phyloP scores from a whole-genome alignment of 1,140 invertebrate genomes.

The Bradynema listronoti region DNA sequence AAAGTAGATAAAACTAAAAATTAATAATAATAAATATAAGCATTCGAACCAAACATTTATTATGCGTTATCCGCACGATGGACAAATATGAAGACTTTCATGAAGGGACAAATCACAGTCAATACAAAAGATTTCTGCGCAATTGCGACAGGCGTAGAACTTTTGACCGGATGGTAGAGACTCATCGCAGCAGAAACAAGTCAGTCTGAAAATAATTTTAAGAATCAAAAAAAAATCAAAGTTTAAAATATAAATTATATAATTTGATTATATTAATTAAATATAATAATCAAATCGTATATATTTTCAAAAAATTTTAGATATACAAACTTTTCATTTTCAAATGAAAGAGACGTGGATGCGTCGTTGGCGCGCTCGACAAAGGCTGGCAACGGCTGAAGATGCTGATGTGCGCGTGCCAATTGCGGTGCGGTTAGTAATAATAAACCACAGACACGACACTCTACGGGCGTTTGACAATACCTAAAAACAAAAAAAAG shows the following conservation, averaged over 20 bases:
- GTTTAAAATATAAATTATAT: not conserved
- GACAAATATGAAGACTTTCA: slow-evolving; percentile 31
- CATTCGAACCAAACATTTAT: too few species aligned
- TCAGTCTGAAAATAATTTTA: not conserved
- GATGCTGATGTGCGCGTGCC: slow-evolving; percentile 29
- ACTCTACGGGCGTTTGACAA: slow-evolving; percentile 28
- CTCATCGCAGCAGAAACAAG: slow-evolving; percentile 26
- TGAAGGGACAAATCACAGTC: slow-evolving; percentile 31
- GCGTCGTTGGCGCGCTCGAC: not conserved
- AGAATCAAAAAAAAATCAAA: not conserved
- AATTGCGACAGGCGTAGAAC: slow-evolving; percentile 18
- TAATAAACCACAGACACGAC: slow-evolving; percentile 25
- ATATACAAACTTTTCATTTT: not conserved
- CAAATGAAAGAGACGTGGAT: slow-evolving; percentile 3
- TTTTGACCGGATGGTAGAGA: slow-evolving; percentile 1
- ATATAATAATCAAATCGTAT: too few species aligned
- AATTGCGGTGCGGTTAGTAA: slow-evolving; percentile 31
- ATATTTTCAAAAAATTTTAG: slow-evolving; percentile 11
- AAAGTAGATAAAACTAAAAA: too few species aligned
- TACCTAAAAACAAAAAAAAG: slow-evolving; percentile 25
- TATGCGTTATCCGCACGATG: slow-evolving; percentile 22
- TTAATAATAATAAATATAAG: too few species aligned
- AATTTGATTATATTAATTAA: too few species aligned
- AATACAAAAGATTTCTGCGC: slow-evolving; percentile 21
- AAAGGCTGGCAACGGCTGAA: slow-evolving; percentile 22